These are phyloP conservation scores for Brachyhypopomus occidentalis DNA, from an alignment of 2,113 vertebrate species.

Conservation along the genomic window DNA sequence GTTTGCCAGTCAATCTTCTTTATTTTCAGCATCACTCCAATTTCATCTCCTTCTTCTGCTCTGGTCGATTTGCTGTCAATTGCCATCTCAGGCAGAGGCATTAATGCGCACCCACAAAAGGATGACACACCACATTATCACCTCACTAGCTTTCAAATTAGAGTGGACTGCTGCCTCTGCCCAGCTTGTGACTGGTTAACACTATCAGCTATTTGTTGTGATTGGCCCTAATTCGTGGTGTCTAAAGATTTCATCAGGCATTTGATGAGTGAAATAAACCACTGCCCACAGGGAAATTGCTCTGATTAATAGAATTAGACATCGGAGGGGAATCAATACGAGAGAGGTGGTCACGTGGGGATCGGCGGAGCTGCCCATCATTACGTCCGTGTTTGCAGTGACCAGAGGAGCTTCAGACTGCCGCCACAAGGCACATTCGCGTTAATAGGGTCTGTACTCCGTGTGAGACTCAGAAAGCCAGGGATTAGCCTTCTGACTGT, in stretches of 20 bases:
- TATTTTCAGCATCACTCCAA: conserved; percentile 76
- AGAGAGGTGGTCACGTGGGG: conserved; percentile 66
- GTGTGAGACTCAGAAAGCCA: conserved; percentile 58
- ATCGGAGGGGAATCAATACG: conserved; percentile 73
- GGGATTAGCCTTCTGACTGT: conserved; percentile 59
- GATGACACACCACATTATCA: conserved; percentile 81
- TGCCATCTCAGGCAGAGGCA: conserved; percentile 81
- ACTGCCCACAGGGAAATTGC: conserved; percentile 86
- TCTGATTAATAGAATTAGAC: conserved; percentile 82
- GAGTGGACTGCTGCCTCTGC: conserved; percentile 81
- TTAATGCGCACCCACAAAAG: conserved; percentile 95
- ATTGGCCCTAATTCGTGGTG: conserved; percentile 81
- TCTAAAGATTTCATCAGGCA: conserved; percentile 88
- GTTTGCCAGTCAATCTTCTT: conserved; percentile 88
- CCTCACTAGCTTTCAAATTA: conserved; percentile 92
- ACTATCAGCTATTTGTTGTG: conserved; percentile 80
- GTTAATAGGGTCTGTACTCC: conserved; percentile 55
- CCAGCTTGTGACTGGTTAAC: conserved; percentile 87
- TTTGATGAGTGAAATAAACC: conserved; percentile 88
- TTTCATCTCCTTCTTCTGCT: conserved; percentile 73
- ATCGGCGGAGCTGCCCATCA: conserved; percentile 67
- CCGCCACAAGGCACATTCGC: conserved; percentile 53
- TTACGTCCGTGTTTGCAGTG: conserved; percentile 36
- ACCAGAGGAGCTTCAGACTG: conserved; percentile 39
- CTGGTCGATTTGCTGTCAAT: conserved; percentile 89